Conservation (phyloP, 2,113 vertebrate species). For the Toxotes jaculatrix region DNA sequence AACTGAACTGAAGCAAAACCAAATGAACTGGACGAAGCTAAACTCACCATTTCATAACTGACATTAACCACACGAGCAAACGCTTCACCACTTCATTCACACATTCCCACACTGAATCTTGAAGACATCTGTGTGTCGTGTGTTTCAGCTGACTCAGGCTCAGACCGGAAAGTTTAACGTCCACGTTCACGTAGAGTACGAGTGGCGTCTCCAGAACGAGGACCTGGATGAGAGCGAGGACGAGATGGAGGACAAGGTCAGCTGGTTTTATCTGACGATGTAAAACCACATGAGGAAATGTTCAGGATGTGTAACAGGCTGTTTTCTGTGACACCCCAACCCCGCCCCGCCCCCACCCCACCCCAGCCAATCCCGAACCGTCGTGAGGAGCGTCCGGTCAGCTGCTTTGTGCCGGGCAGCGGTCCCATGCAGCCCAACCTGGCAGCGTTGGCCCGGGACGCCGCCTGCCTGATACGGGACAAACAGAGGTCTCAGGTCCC, state of each 20-base stretch:
- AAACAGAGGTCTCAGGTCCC: conserved; percentile 88
- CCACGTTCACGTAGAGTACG: conserved; percentile 97
- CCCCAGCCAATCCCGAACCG: conserved; percentile 91
- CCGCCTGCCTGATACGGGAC: conserved; percentile 85
- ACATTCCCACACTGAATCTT: too few species aligned
- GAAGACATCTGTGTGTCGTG: neutral
- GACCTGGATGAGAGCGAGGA: conserved; percentile 98
- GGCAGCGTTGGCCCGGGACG: conserved; percentile 88
- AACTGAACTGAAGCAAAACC: too few species aligned
- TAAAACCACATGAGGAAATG: accelerated
- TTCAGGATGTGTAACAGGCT: accelerated
- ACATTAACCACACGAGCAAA: too few species aligned
- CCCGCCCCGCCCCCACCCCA: conserved; percentile 86
- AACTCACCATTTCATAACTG: too few species aligned
- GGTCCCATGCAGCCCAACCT: conserved; percentile 83
- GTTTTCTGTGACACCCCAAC: neutral
- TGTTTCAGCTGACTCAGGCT: conserved; percentile 89
- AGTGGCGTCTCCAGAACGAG: conserved; percentile 94
- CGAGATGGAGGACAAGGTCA: conserved; percentile 94
- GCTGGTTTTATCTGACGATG: conserved; percentile 29
- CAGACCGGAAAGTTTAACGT: conserved; percentile 94
- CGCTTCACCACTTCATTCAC: too few species aligned
- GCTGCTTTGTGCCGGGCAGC: conserved; percentile 89
- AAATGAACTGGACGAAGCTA: too few species aligned
- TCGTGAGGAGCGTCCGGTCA: conserved; percentile 94